Conservation (phyloP, 1,140 invertebrate genomes). For the Acyrthosiphon pisum region DNA sequence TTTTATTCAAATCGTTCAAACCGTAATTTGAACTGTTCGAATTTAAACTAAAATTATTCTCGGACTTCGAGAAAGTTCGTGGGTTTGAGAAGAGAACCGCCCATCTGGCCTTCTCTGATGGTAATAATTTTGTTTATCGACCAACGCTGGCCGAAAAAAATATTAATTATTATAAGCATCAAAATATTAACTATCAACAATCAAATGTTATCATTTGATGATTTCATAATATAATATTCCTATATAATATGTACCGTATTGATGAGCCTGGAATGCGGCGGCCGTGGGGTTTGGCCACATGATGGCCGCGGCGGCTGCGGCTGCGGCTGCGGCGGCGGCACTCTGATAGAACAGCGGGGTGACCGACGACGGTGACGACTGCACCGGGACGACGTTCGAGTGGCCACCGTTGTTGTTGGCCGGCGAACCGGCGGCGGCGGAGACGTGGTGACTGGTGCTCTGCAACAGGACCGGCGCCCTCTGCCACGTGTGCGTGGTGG, state of each 20-base stretch:
- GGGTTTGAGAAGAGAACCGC: neutral
- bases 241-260: conserved; percentile 8
- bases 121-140: neutral
- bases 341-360: conserved; percentile 45
- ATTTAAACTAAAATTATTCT: neutral
- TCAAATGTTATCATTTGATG: neutral
- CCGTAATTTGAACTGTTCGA: neutral
- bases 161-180: too few relatives aligned
- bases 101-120: neutral
- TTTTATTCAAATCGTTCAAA: too few relatives aligned
- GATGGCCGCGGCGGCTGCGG: conserved; percentile 20
- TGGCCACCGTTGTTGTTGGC: neutral
- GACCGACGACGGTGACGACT: neutral
- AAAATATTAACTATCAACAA: neutral
- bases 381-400: neutral
- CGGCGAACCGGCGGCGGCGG: conserved; percentile 1
- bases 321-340: conserved; percentile 26
- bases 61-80: neutral
- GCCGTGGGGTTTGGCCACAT: conserved; percentile 46
- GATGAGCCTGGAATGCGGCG: conserved; percentile 39
- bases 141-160: neutral
- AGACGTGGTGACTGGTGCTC: neutral
- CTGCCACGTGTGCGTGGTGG: conserved; percentile 31
- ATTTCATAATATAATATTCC: neutral
- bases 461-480: neutral